phyloP scores from a whole-genome alignment of 2,888 invertebrate species.

The Eupithecia exiguata region DNA sequence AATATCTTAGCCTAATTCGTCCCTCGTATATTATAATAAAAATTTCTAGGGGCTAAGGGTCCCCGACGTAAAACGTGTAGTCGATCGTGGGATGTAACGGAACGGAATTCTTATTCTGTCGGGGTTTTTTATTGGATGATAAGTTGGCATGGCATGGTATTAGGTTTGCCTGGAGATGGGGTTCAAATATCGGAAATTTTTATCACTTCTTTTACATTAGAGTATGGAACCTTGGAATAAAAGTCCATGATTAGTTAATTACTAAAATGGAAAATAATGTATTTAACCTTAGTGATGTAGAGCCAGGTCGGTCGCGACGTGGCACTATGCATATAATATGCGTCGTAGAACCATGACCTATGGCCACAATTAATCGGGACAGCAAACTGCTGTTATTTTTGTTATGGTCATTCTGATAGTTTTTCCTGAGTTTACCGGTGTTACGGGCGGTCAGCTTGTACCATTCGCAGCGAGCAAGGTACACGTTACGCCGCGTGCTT shows the following conservation, averaged over 20 bases:
- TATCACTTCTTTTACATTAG: neutral
- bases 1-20: conserved; percentile 76
- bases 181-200: neutral
- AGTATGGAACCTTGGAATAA: neutral
- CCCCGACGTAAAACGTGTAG: conserved; percentile 47
- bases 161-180: conserved; percentile 10
- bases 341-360: neutral
- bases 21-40: conserved; percentile 74
- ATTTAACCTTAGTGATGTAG: too few species aligned
- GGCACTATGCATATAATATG: too few species aligned
- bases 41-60: conserved; percentile 67
- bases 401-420: too few species aligned
- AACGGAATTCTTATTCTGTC: conserved; percentile 27
- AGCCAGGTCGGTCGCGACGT: too few species aligned
- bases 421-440: too few species aligned
- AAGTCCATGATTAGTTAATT: neutral
- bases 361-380: too few species aligned
- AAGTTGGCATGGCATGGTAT: conserved; percentile 10
- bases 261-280: too few species aligned
- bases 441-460: too few species aligned
- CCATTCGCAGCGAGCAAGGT: too few species aligned
- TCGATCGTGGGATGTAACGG: conserved; percentile 22
- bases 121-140: conserved; percentile 29
- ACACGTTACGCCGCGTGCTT: too few species aligned
- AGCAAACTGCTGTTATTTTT: too few species aligned